Conservation (phyloP, 92 coral and sea anemone species). For the Epizoanthus illoricatus region DNA sequence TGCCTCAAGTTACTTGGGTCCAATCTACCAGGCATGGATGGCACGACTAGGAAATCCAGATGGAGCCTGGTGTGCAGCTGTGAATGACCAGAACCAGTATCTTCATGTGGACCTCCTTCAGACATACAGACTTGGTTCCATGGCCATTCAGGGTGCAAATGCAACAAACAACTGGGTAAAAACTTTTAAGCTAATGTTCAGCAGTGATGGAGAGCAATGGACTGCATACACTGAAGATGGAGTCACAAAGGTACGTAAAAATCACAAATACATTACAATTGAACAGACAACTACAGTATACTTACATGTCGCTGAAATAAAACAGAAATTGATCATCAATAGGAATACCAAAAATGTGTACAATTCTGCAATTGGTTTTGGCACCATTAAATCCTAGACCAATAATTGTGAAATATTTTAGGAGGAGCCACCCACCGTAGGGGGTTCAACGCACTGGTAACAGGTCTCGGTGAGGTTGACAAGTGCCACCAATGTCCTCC, state of each 20-base stretch:
- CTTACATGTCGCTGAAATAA: too few relatives aligned
- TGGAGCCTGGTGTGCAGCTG: constrained; percentile 36
- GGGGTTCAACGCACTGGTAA: too few relatives aligned
- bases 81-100: constrained; percentile 20
- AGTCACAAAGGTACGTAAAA: neutral
- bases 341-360: too few relatives aligned
- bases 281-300: too few relatives aligned
- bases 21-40: constrained; percentile 25
- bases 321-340: too few relatives aligned
- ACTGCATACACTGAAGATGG: constrained; percentile 26
- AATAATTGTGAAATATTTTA: too few relatives aligned
- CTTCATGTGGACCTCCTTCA: constrained; percentile 23
- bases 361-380: too few relatives aligned
- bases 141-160: constrained; percentile 28
- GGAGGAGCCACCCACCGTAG: too few relatives aligned
- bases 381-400: too few relatives aligned
- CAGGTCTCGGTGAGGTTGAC: too few relatives aligned
- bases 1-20: constrained; percentile 34
- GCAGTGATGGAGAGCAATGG: constrained; percentile 12
- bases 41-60: constrained; percentile 14
- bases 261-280: too few relatives aligned
- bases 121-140: constrained; percentile 23
- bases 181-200: neutral
- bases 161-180: constrained; percentile 27
- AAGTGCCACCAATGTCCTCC: too few relatives aligned